Conservation (phyloP, 2,797 vertebrate species). For the Sebastes hubbsi region DNA sequence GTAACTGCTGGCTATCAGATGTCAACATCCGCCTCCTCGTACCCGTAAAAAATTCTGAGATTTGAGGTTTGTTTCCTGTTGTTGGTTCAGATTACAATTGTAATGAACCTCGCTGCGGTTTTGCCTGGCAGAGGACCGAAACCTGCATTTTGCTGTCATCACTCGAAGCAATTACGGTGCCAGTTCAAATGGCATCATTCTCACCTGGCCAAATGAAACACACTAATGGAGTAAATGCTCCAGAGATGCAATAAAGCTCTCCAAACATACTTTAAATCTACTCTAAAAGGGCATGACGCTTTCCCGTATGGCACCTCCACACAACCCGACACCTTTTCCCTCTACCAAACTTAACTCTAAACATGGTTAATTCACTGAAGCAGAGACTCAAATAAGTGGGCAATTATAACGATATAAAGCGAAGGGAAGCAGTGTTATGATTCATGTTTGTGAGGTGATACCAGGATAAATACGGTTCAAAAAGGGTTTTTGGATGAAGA, state of each 20-base stretch:
- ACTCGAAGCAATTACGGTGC: slow-evolving; percentile 18
- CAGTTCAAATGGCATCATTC: slow-evolving; percentile 19
- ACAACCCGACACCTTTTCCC: slow-evolving; percentile 39
- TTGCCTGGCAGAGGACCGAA: not conserved
- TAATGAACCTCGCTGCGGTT: slow-evolving; percentile 10
- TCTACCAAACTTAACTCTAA: slow-evolving; percentile 31
- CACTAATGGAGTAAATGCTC: slow-evolving; percentile 19
- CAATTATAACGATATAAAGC: slow-evolving; percentile 42
- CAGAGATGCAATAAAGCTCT: slow-evolving; percentile 9
- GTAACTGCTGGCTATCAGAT: slow-evolving; percentile 49
- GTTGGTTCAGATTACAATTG: slow-evolving; percentile 28
- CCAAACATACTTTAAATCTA: slow-evolving; percentile 15
- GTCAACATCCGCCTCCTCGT: slow-evolving; percentile 48
- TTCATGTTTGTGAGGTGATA: slow-evolving; percentile 52
- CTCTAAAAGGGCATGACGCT: slow-evolving; percentile 13
- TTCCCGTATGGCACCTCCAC: slow-evolving; percentile 23
- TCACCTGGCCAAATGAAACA: slow-evolving; percentile 50
- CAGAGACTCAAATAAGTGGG: slow-evolving; percentile 33
- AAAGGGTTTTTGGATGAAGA: slow-evolving; percentile 52
- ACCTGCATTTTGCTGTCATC: slow-evolving; percentile 1
- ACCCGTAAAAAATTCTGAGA: slow-evolving; percentile 22
- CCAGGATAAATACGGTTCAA: slow-evolving; percentile 40
- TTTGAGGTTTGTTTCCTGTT: slow-evolving; percentile 37
- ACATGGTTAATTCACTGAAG: slow-evolving; percentile 17
- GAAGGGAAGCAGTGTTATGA: slow-evolving; percentile 23